A percentile compares a stretch with the other conserved stretches of the same genome.
phyloP scores from a whole-genome alignment of 2,888 invertebrate genomes.

The Protonemura montana region DNA sequence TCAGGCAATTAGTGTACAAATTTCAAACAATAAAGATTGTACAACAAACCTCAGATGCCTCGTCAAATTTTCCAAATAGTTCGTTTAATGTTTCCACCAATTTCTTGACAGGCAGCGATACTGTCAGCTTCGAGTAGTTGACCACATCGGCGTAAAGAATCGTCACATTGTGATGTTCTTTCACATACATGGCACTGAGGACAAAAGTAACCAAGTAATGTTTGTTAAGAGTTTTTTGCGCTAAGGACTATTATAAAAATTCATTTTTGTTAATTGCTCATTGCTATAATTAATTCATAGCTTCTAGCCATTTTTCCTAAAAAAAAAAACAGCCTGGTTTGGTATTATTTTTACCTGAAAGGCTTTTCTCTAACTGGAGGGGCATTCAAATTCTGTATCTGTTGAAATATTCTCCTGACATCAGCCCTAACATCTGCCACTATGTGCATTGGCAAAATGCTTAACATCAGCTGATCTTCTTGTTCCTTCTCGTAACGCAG shows the following conservation, averaged over 20 bases:
- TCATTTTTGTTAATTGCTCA: neutral
- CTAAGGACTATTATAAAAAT: constrained; percentile 56
- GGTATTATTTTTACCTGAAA: constrained; percentile 57
- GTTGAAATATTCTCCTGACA: constrained; percentile 61
- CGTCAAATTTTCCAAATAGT: constrained; percentile 90
- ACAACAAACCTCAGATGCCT: constrained; percentile 82
- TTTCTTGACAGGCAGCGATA: constrained; percentile 78
- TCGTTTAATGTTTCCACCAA: constrained; percentile 90
- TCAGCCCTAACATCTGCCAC: constrained; percentile 68
- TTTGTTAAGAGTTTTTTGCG: constrained; percentile 54
- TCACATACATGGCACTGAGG: constrained; percentile 84
- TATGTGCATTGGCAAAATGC: constrained; percentile 86
- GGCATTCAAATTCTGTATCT: constrained; percentile 57
- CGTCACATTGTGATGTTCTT: constrained; percentile 86
- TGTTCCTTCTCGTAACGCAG: constrained; percentile 85
- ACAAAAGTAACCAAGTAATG: neutral
- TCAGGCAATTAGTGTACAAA: too few species aligned
- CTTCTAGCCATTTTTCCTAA: neutral
- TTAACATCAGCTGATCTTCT: constrained; percentile 86
- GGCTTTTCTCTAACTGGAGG: constrained; percentile 56
- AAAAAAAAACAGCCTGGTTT: neutral
- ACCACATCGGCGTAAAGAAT: constrained; percentile 94
- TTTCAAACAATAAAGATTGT: too few species aligned
- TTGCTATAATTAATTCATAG: neutral
- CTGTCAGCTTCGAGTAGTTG: constrained; percentile 89